Base-by-base conservation (phyloP, 1,140 invertebrate genomes). In the Vollenhovia emeryi region DNA sequence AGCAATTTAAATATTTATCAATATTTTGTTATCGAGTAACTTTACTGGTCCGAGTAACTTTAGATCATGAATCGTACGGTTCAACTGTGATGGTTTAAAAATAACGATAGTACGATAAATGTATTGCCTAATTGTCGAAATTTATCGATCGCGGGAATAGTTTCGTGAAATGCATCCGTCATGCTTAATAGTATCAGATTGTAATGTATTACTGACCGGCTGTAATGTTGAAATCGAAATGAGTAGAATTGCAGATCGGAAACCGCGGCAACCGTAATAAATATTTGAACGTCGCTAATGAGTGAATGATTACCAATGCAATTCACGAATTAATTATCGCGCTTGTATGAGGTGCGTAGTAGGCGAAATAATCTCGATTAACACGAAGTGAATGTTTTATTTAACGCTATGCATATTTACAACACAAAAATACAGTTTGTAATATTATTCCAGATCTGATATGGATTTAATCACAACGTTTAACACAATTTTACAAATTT, bases 201-300 rank as follows among this genome's bases (percentile, higher is more conserved):
- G 24, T 73, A 52, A 82, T 82, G 8, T 82, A 82, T 82, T 71
- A 43, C 24, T 15, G 36, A 27, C 13, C 27, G 8, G 13, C 30
- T 80, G 36, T 21, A 36, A 55, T 21, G 33, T 40, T 13, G 15
- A 69, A 40, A 69, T 73, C 30, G 66, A 43, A 59, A 73, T 69
- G n/a, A 71, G 50, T 40, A 71, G 24, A 43, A 64, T 78, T 66
- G 21, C 21, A 40, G 50, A 45, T 82, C 66, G 50, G 55, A 82
- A 82, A 73, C 66, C 48, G 64, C 24, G 50, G 50, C 36, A 43
- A 55, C 64, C 66, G 36, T 82, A 57, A 82, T 82, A 82, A 82
- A 57, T 82, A 82, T 82, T 71, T 73, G 50, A 82, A 82, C 78
- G 66, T 82, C 78, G 66, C 66, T 73, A 82, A 82, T 82, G 64